Evolutionary conservation across 2,797 vertebrate genomes (phyloP).

Genomic region (Leptodactylus fallax): DNA sequence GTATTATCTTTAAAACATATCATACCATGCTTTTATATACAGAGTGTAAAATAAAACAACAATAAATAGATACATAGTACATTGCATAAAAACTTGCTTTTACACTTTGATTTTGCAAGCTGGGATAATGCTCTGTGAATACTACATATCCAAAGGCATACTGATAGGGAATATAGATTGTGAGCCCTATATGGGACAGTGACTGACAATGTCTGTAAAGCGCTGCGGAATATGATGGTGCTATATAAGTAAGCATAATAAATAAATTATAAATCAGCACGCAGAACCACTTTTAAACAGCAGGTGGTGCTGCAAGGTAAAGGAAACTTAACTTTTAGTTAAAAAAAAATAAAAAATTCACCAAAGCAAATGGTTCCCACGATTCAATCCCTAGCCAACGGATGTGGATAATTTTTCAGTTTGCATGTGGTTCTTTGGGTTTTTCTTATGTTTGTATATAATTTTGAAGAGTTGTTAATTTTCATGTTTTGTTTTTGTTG

Average conservation of each 20-base stretch:
- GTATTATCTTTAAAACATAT: neutral
- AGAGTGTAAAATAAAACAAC: neutral
- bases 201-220: too few relatives aligned
- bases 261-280: too few relatives aligned
- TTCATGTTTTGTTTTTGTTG: slow-evolving; percentile 60
- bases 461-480: slow-evolving; percentile 54
- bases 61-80: neutral
- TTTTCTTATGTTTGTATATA: slow-evolving; percentile 59
- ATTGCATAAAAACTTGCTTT: neutral
- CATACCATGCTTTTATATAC: neutral
- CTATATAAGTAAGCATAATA: too few relatives aligned
- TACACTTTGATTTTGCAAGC: too few relatives aligned
- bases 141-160: too few relatives aligned
- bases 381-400: slow-evolving; percentile 52
- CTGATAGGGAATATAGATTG: too few relatives aligned
- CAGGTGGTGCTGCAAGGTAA: slow-evolving; percentile 49
- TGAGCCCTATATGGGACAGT: too few relatives aligned
- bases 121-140: neutral
- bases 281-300: neutral
- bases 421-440: slow-evolving; percentile 57
- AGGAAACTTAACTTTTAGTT: neutral
- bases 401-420: slow-evolving; percentile 60
- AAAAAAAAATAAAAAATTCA: neutral
- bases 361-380: slow-evolving; percentile 59
- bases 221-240: too few relatives aligned